These are phyloP conservation scores for Pinna nobilis DNA, from an alignment of 1,140 invertebrate genomes.

Conservation along the genomic window DNA sequence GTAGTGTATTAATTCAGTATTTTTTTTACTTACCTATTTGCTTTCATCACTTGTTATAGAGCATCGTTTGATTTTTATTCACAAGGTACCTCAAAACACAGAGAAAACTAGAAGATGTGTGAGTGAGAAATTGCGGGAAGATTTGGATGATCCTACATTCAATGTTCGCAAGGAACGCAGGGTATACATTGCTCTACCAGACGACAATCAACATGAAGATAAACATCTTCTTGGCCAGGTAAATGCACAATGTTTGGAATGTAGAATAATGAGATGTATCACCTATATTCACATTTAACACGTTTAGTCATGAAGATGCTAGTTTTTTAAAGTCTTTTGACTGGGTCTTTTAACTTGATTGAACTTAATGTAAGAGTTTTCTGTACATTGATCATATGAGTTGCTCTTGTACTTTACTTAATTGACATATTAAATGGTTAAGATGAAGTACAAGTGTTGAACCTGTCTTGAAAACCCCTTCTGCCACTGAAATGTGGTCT, in stretches of 20 bases:
- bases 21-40: neutral
- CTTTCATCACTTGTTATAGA: too few relatives aligned
- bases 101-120: constrained; percentile 13
- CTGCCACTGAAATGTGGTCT: too few relatives aligned
- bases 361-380: neutral
- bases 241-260: too few relatives aligned
- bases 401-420: neutral
- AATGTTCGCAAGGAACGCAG: constrained; percentile 4
- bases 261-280: too few relatives aligned
- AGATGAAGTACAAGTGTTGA: too few relatives aligned
- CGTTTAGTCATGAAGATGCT: too few relatives aligned
- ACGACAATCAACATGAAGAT: constrained; percentile 15
- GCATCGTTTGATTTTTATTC: too few relatives aligned
- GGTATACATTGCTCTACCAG: constrained; percentile 25
- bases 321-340: too few relatives aligned
- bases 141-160: neutral
- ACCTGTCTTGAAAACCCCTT: too few relatives aligned
- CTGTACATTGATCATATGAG: neutral
- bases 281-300: too few relatives aligned
- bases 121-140: constrained; percentile 14
- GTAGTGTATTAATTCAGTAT: neutral
- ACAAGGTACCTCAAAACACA: constrained; percentile 24
- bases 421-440: too few relatives aligned
- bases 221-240: constrained; percentile 32
- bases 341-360: neutral